Conservation (phyloP, 2,113 vertebrate species). For the Zosterops borbonicus region DNA sequence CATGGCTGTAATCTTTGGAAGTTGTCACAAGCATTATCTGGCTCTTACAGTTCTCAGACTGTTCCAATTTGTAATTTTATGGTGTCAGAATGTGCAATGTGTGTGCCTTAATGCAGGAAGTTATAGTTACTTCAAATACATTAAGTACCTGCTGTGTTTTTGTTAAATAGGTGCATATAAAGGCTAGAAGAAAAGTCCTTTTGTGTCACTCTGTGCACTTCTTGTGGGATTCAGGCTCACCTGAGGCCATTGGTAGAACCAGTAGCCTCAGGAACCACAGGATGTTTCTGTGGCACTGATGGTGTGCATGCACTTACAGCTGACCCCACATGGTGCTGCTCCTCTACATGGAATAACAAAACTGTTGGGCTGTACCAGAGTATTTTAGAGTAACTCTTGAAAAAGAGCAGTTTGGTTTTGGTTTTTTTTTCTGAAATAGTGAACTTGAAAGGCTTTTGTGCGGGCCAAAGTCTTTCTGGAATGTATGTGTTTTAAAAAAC, state of each 20-base stretch:
- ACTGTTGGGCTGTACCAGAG: not conserved
- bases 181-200: not conserved
- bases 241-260: not conserved
- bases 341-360: not conserved
- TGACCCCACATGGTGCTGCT: not conserved
- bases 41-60: not conserved
- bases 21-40: not conserved
- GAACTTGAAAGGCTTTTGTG: not conserved
- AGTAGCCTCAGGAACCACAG: fast-evolving
- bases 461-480: not conserved
- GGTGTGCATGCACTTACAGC: not conserved
- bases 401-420: not conserved
- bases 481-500: not conserved
- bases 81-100: not conserved
- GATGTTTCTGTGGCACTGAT: not conserved
- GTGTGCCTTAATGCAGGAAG: not conserved
- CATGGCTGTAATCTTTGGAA: not conserved
- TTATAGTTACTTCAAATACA: not conserved
- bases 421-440: not conserved
- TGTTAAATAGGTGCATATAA: not conserved
- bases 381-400: not conserved
- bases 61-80: not conserved
- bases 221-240: not conserved
- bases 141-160: not conserved
- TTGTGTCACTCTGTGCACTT: not conserved